phyloP scores from a whole-genome alignment of 2,888 invertebrate species.

The Cosmorhoe ocellata region DNA sequence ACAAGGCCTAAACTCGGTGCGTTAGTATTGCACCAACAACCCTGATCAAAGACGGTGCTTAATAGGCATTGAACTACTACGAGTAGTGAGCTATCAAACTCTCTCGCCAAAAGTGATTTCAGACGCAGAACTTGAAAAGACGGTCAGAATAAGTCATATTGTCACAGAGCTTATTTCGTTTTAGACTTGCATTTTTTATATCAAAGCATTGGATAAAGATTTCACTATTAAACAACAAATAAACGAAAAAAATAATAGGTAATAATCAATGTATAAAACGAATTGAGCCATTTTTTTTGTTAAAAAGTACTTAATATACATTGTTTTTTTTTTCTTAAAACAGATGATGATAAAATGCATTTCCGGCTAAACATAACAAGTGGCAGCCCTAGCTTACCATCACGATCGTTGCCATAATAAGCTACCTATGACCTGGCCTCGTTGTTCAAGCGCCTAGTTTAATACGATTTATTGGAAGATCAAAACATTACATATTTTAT shows the following conservation, averaged over 20 bases:
- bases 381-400: slow-evolving; percentile 35
- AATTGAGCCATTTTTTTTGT: too few relatives aligned
- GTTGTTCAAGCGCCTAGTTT: slow-evolving; percentile 35
- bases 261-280: too few relatives aligned
- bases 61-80: slow-evolving; percentile 50
- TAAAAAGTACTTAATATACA: too few relatives aligned
- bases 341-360: too few relatives aligned
- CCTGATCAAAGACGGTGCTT: slow-evolving; percentile 58
- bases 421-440: slow-evolving; percentile 48
- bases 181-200: too few relatives aligned
- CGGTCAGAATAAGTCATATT: too few relatives aligned
- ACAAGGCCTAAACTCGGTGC: slow-evolving; percentile 54
- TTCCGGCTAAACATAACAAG: neutral
- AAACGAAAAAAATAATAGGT: too few relatives aligned
- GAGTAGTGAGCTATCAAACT: slow-evolving; percentile 43
- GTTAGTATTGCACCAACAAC: slow-evolving; percentile 45
- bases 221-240: too few relatives aligned
- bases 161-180: too few relatives aligned
- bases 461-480: slow-evolving; percentile 33
- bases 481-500: slow-evolving; percentile 7
- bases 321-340: too few relatives aligned
- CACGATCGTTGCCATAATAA: slow-evolving; percentile 50
- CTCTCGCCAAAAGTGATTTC: slow-evolving; percentile 39
- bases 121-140: neutral
- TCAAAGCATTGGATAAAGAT: too few relatives aligned